Conservation (phyloP, 2,888 invertebrate genomes). For the Eucriotettix oculatus region DNA sequence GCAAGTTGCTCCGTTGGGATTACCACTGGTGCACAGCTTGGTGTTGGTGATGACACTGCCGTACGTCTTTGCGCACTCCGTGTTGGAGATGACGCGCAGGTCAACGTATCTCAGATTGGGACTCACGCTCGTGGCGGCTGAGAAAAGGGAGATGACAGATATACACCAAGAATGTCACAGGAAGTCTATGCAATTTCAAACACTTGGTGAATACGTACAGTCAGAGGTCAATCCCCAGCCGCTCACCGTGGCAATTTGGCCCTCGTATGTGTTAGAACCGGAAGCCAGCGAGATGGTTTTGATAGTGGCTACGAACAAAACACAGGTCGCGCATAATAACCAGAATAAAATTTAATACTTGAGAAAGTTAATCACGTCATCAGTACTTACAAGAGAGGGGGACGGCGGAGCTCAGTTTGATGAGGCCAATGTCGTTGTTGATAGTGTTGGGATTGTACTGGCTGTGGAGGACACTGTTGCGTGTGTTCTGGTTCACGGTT, state of each 20-base stretch:
- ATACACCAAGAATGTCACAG: too few relatives aligned
- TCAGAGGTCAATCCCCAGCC: constrained; percentile 3
- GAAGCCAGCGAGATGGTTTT: constrained; percentile 5
- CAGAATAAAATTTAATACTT: too few relatives aligned
- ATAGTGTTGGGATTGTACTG: constrained; percentile 1
- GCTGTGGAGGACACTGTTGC: not conserved
- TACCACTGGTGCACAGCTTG: not conserved
- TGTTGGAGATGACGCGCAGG: not conserved
- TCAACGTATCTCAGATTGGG: not conserved
- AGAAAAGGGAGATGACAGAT: too few relatives aligned
- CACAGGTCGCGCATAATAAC: too few relatives aligned
- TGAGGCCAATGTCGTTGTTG: constrained; percentile 9
- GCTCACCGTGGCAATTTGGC: constrained; percentile 1
- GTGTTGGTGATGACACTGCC: not conserved
- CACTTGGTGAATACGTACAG: not conserved
- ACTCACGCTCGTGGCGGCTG: not conserved
- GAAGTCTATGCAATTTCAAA: not conserved
- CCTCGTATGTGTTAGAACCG: not conserved
- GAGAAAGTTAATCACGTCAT: not conserved
- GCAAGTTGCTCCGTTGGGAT: not conserved
- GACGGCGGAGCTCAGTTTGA: not conserved
- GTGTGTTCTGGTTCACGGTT: not conserved
- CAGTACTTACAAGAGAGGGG: not conserved
- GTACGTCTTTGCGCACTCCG: not conserved
- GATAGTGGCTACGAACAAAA: constrained; percentile 3